Base-by-base conservation (phyloP, 2,888 invertebrate genomes). In the Disparrhopalites patrizii region DNA sequence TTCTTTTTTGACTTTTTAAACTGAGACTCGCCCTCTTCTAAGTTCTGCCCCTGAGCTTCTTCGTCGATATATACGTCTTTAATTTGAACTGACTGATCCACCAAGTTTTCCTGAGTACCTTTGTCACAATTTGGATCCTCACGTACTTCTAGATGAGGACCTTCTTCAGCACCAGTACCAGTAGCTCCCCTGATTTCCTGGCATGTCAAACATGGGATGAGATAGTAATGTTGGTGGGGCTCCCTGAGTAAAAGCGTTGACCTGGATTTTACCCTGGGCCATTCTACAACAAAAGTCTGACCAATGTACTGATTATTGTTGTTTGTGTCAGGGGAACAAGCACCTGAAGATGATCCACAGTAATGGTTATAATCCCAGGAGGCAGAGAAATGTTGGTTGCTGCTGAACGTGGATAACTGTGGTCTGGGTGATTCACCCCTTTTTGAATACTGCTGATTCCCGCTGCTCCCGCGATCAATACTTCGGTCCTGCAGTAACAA, bases 161-260 rank as follows among this genome's bases (percentile, higher is more conserved):
- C 36, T 36, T 36, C 36, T 8, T 36, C 8, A 10, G 13, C 36
- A 13, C 13, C 43, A 43, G 3, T 43, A 18, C 5, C 20, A 13
- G 20, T 51, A 4, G 25, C 33, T 18, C 27, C n/a, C 56, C 65
- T 57, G 20, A 61, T 51, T 7, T 36, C 36, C 36, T 15, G 7
- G 54, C 69, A 69, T 30, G 67, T 65, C 13, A 62, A 31, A 43
- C 69, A 69, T n/a, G 69, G 69, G 15, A 69, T 54, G 13, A 69
- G 62, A 40, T 69, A 67, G 25, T 69, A 69, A 31, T 69, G 64
- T 56, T 63, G 63, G 28, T 23, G 50, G 10, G 40, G 27, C 10
- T 43, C 28, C 23, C 15, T 10, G 3, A 7, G 30, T 1, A 25
- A 15, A 60, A n/a, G 5, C 1, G 25, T 20, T 20, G 31, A 20